These are phyloP conservation scores for Oophaga sylvatica DNA, from an alignment of 2,797 vertebrate genomes.

Conservation along the genomic window DNA sequence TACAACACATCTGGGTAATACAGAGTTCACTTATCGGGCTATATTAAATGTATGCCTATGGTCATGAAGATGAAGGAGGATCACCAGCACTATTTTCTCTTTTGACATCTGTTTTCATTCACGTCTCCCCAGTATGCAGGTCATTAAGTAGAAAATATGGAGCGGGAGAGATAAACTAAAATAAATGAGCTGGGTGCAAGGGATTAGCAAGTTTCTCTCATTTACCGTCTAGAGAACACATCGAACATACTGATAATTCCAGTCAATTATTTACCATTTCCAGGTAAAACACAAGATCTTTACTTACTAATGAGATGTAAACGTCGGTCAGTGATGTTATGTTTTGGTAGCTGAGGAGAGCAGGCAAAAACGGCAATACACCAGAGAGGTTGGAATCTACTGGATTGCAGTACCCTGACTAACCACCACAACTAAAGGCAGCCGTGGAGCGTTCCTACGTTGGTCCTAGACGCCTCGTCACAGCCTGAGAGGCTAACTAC, in stretches of 20 bases:
- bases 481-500: too few relatives aligned
- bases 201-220: slow-evolving; percentile 1
- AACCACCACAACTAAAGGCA: too few relatives aligned
- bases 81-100: slow-evolving; percentile 11
- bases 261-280: slow-evolving; percentile 2
- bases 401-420: too few relatives aligned
- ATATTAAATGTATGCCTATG: background rate
- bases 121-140: background rate
- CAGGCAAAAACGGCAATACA: too few relatives aligned
- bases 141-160: slow-evolving; percentile 22
- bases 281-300: background rate
- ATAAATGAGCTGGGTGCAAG: slow-evolving; percentile 18
- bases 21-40: slow-evolving; percentile 2
- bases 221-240: slow-evolving; percentile 2
- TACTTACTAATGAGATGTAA: background rate
- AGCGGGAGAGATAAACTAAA: slow-evolving; percentile 35
- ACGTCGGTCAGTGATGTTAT: background rate
- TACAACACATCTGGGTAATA: background rate
- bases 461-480: too few relatives aligned
- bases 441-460: too few relatives aligned
- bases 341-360: too few relatives aligned
- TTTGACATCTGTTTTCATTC: slow-evolving; percentile 39
- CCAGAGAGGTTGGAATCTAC: too few relatives aligned
- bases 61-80: slow-evolving; percentile 1
- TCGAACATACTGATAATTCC: background rate